A percentile compares a stretch with the other conserved stretches of the same genome.
Evolutionary conservation across 2,888 invertebrate species (phyloP).

Genomic region (Drosophila buzzatii): DNA sequence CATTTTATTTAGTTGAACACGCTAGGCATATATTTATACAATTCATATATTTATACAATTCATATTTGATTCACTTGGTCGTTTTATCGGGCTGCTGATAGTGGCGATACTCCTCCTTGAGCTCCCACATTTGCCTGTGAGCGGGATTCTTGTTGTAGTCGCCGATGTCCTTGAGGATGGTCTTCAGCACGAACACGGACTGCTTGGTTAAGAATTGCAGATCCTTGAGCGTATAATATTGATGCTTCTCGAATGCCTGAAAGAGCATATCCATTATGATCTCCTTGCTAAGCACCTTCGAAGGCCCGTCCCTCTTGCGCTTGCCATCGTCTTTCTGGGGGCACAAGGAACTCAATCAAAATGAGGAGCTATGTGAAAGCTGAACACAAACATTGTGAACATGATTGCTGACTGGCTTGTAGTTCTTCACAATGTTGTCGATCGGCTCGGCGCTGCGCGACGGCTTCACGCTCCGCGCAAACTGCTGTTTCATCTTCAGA

Average conservation of each 20-base stretch:
- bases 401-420: slow-evolving; percentile 33
- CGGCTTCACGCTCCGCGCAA: neutral
- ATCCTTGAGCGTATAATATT: slow-evolving; percentile 32
- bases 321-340: slow-evolving; percentile 13
- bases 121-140: slow-evolving; percentile 35
- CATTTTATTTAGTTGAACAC: slow-evolving; percentile 13
- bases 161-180: slow-evolving; percentile 32
- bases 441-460: slow-evolving; percentile 17
- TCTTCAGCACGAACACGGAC: slow-evolving; percentile 21
- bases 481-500: slow-evolving; percentile 30
- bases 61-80: slow-evolving; percentile 1
- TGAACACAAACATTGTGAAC: slow-evolving; percentile 17
- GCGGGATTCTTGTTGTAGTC: slow-evolving; percentile 18
- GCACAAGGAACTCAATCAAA: neutral
- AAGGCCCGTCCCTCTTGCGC: slow-evolving; percentile 11
- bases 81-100: slow-evolving; percentile 1
- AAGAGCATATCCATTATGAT: slow-evolving; percentile 31
- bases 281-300: slow-evolving; percentile 19
- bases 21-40: neutral
- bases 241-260: slow-evolving; percentile 35
- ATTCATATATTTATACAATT: neutral
- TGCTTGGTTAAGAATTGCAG: slow-evolving; percentile 31
- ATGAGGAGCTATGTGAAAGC: no score
- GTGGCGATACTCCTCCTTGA: slow-evolving; percentile 39
- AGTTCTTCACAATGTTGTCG: slow-evolving; percentile 29